Percentiles rank a stretch among this genome's conserved stretches.
phyloP scores from a whole-genome alignment of 2,113 vertebrate genomes.

The Nesoenas mayeri region DNA sequence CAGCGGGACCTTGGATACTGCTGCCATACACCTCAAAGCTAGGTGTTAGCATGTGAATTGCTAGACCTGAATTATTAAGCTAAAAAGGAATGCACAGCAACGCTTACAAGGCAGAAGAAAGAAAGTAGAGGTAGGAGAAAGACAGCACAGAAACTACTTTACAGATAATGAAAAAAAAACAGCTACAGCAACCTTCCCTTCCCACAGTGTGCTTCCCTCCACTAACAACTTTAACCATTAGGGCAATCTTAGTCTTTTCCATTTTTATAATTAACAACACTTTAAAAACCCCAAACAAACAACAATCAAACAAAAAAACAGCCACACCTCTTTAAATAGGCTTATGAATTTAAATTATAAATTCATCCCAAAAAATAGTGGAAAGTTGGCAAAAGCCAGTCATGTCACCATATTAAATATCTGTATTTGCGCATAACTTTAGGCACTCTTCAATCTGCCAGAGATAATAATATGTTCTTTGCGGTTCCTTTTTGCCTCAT shows the following conservation, averaged over 20 bases:
- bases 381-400: neutral
- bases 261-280: neutral
- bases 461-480: neutral
- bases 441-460: neutral
- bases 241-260: neutral
- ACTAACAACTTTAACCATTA: neutral
- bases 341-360: neutral
- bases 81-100: neutral
- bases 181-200: neutral
- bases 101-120: neutral
- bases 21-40: neutral
- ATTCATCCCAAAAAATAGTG: neutral
- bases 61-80: neutral
- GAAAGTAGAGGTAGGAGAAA: neutral
- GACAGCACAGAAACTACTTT: neutral
- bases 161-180: neutral
- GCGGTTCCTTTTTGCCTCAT: neutral
- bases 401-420: neutral
- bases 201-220: neutral
- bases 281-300: neutral
- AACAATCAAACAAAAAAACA: neutral
- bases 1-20: neutral
- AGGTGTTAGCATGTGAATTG: neutral
- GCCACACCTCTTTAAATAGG: neutral
- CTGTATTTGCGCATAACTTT: neutral